Percentiles rank a stretch among this genome's conserved stretches.
phyloP scores from a whole-genome alignment of 2,888 invertebrate genomes.

The Leucoma salicis region DNA sequence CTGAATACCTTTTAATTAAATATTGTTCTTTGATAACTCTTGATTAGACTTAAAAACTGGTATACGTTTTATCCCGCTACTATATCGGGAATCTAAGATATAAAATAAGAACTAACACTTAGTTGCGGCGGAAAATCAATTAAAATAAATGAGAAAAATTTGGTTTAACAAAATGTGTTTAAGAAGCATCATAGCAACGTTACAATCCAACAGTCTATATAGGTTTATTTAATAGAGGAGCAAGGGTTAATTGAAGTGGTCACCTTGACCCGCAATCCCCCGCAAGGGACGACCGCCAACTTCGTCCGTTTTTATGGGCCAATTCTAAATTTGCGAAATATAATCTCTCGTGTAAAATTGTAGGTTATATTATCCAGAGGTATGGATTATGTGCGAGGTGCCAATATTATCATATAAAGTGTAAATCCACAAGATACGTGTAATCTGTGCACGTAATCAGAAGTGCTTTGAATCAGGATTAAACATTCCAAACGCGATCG shows the following conservation, averaged over 20 bases:
- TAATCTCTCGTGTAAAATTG: not conserved
- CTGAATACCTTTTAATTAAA: no score
- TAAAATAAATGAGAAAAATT: no score
- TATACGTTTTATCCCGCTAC: no score
- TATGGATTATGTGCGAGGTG: not conserved
- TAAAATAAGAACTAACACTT: no score
- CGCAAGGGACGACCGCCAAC: not conserved
- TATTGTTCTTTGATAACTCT: no score
- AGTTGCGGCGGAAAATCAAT: no score
- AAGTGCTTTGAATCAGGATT: not conserved
- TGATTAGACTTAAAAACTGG: no score
- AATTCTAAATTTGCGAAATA: not conserved
- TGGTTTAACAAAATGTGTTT: no score
- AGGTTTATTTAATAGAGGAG: not conserved
- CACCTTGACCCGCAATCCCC: not conserved
- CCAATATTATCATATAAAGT: not conserved
- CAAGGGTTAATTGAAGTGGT: not conserved
- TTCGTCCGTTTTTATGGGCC: not conserved
- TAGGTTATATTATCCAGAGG: not conserved
- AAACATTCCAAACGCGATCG: not conserved
- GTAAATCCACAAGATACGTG: not conserved
- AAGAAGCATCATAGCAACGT: no score
- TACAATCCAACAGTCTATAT: not conserved
- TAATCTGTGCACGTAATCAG: not conserved
- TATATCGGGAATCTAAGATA: no score